A percentile compares a stretch with the other conserved stretches of the same genome.
These are phyloP conservation scores for Chloebia gouldiae DNA, from an alignment of 2,113 vertebrate species.

Conservation along the genomic window DNA sequence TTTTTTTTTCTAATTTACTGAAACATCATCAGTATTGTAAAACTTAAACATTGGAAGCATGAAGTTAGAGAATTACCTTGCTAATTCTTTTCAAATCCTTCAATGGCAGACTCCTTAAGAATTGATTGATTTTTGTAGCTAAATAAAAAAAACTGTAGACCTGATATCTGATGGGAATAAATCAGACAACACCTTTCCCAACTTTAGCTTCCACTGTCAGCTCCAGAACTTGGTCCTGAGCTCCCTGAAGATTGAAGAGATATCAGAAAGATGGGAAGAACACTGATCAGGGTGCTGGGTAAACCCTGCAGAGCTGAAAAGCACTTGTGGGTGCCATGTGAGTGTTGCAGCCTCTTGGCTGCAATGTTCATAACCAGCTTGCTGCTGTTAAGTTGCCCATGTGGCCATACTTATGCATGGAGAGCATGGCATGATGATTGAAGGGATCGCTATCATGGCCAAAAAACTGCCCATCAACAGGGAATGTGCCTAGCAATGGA, in stretches of 20 bases:
- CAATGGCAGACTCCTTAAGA: background rate
- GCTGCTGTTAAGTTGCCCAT: background rate
- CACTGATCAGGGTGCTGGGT: background rate
- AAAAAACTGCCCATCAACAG: accelerated
- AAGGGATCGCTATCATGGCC: background rate
- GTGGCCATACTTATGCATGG: too few species aligned
- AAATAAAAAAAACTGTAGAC: background rate
- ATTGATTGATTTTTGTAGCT: background rate
- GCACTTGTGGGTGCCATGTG: background rate
- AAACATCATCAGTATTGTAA: background rate
- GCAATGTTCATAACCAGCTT: background rate
- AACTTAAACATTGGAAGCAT: background rate
- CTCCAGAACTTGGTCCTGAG: background rate
- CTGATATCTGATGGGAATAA: background rate
- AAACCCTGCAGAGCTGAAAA: background rate
- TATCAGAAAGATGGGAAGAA: background rate
- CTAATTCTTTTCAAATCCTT: background rate
- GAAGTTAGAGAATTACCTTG: background rate
- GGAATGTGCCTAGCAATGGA: background rate
- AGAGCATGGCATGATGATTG: background rate
- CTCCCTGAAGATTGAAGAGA: background rate
- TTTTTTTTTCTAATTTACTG: background rate
- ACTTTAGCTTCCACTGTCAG: background rate
- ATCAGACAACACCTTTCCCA: background rate
- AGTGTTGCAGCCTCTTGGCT: background rate